Base-by-base conservation (phyloP, 2,888 invertebrate genomes). In the Stomorhina lunata region DNA sequence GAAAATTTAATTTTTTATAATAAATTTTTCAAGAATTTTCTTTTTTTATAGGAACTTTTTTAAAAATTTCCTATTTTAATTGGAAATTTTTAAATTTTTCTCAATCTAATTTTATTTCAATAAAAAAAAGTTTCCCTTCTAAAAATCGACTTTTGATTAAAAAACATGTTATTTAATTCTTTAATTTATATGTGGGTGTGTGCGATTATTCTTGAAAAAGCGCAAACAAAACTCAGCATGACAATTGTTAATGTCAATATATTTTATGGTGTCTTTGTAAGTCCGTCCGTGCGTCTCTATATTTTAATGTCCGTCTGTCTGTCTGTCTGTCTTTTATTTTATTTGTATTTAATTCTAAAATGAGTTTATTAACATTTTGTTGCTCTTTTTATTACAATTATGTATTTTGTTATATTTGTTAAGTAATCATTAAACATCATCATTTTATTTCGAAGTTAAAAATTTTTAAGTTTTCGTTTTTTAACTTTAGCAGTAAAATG, bases 401-500 rank as follows among this genome's bases (percentile, higher is more conserved):
- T n/a, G n/a, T n/a, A n/a, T n/a, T n/a, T 32, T 45, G n/a, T 63
- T 61, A 48, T 43, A 5, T 63, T 63, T 69, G 9, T 45, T 7
- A 66, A 77, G 43, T 69, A 68, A 40, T 69, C 22, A 43, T 53
- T 69, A 34, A 61, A 61, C 32, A 53, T 77, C 61, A 68, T 61
- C 50, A 53, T 45, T 63, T 22, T 43, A 57, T 43, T 32, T 65
- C 43, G 43, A 29, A 45, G 43, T 32, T 55, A 75, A 65, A 73
- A 48, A 17, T 5, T 17, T 17, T 22, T 22, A n/a, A n/a, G 29
- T 50, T 50, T 50, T 22, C 0, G 9, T 0, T 80, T 69, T 77
- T 40, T n/a, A n/a, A n/a, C 5, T 53, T 69, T 69, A 37, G 66
- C 55, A 63, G 73, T 81, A 59, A 75, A 79, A 75, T 53, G 77